phyloP scores from a whole-genome alignment of 1,140 invertebrate genomes.

The Neodiprion virginianus region DNA sequence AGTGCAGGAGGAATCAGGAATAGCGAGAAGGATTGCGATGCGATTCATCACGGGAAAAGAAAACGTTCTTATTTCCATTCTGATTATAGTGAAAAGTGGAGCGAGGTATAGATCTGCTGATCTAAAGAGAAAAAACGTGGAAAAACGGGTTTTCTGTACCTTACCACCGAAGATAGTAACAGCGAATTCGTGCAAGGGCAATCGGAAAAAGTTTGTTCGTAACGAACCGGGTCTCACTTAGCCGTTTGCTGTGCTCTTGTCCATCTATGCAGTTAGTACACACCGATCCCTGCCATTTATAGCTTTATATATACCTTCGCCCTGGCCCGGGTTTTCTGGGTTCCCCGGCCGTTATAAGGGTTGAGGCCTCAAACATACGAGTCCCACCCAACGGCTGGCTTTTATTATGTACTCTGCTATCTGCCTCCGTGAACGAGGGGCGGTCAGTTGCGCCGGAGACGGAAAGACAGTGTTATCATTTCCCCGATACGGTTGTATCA shows the following conservation, averaged over 20 bases:
- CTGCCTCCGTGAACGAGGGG: too few species aligned
- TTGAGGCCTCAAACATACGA: neutral
- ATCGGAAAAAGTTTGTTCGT: neutral
- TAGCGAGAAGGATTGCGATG: too few species aligned
- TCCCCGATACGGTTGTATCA: too few species aligned
- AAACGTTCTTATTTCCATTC: too few species aligned
- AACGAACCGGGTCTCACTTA: neutral
- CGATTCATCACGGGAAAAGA: too few species aligned
- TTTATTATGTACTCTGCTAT: neutral
- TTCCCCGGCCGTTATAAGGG: constrained; percentile 3
- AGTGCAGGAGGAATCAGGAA: too few species aligned
- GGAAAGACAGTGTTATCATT: too few species aligned
- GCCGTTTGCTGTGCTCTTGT: neutral
- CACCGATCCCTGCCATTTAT: constrained; percentile 6
- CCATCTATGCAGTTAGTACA: constrained; percentile 7
- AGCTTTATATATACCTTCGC: neutral
- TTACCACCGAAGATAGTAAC: neutral
- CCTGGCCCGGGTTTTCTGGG: neutral
- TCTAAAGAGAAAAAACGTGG: neutral
- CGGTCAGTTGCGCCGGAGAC: too few species aligned
- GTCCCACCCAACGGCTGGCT: neutral
- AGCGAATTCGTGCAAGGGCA: neutral
- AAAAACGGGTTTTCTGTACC: too few species aligned
- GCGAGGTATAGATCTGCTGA: too few species aligned
- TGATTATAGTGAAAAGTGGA: too few species aligned